Evolutionary conservation across 2,113 vertebrate genomes (phyloP).

Genomic region (Taxidea taxus): DNA sequence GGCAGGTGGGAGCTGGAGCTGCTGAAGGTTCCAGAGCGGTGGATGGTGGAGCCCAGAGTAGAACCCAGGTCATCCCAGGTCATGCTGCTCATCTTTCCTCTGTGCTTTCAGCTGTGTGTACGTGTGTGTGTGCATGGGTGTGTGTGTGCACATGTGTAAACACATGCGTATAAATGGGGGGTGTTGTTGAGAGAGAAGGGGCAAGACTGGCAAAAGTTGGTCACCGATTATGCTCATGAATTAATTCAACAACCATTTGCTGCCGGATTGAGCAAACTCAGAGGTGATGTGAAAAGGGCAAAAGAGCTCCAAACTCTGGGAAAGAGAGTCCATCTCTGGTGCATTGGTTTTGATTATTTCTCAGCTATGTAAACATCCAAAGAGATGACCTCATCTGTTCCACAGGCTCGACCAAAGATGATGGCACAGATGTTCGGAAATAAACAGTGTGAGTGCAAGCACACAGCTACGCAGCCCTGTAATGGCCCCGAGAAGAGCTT

Average conservation of each 20-base stretch:
- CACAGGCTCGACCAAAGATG: slow-evolving; percentile 71
- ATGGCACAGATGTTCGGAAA: slow-evolving; percentile 73
- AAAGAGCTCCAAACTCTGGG: slow-evolving; percentile 42
- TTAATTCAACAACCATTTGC: neutral
- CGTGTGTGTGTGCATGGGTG: neutral
- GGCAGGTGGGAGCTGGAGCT: neutral
- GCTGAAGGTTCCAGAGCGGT: no score
- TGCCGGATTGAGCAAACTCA: neutral
- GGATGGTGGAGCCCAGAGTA: neutral
- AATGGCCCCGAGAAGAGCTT: slow-evolving; percentile 67
- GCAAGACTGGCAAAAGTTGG: neutral
- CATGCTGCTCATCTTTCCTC: neutral
- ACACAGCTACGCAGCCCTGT: slow-evolving; percentile 59
- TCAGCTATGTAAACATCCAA: slow-evolving; percentile 74
- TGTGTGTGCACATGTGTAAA: rapidly evolving
- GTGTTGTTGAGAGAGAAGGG: neutral
- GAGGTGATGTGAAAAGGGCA: neutral
- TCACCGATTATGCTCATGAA: neutral
- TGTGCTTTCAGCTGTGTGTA: neutral
- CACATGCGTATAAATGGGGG: no score
- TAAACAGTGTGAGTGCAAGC: slow-evolving; percentile 72
- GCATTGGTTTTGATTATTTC: slow-evolving; percentile 75
- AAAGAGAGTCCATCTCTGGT: slow-evolving; percentile 45
- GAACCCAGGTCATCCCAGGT: neutral
- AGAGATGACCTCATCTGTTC: slow-evolving; percentile 81